Evolutionary conservation across 2,797 vertebrate species (phyloP).

Genomic region (Megaceryle alcyon): DNA sequence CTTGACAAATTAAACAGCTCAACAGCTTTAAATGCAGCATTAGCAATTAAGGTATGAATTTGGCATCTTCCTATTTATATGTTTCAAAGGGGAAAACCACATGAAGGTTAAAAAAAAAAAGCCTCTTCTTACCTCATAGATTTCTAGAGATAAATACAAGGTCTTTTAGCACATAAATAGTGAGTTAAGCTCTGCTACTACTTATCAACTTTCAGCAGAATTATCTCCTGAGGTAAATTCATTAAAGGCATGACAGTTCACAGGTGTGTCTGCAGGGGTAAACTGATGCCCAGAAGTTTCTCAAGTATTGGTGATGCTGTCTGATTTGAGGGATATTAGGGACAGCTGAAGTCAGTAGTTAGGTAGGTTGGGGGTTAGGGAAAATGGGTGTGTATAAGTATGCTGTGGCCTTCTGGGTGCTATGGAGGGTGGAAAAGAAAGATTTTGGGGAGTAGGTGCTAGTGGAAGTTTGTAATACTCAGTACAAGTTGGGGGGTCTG

Average conservation of each 20-base stretch:
- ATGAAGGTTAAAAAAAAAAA: not conserved
- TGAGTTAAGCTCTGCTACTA: not conserved
- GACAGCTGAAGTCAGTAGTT: not conserved
- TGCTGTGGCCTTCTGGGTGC: rapidly evolving
- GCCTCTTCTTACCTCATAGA: not conserved
- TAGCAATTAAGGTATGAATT: not conserved
- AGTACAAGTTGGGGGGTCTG: rapidly evolving
- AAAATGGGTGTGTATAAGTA: rapidly evolving
- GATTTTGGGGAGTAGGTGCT: rapidly evolving
- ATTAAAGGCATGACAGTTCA: not conserved
- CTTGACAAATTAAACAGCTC: not conserved
- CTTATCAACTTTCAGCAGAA: not conserved
- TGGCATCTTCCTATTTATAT: not conserved
- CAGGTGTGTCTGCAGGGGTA: not conserved
- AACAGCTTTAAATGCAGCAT: not conserved
- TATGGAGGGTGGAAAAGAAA: rapidly evolving
- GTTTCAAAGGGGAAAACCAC: not conserved
- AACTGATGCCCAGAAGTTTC: not conserved
- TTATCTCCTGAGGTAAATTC: not conserved
- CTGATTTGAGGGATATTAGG: not conserved
- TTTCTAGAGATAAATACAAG: not conserved
- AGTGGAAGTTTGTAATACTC: rapidly evolving
- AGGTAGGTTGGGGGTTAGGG: rapidly evolving
- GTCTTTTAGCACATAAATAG: not conserved
- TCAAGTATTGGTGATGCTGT: not conserved